Base-by-base conservation (phyloP, 2,888 invertebrate species). In the Smittia sp. region DNA sequence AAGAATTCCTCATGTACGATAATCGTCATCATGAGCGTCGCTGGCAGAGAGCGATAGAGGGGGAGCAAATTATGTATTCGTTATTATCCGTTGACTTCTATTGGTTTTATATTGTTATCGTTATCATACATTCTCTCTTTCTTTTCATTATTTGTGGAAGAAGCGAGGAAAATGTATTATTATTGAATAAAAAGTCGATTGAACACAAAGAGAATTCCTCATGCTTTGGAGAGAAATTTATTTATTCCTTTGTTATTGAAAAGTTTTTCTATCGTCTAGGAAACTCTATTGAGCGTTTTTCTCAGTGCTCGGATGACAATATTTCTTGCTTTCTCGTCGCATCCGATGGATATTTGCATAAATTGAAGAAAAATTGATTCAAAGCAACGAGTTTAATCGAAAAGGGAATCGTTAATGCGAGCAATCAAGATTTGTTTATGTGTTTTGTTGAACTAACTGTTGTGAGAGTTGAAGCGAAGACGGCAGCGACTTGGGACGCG, bases 21-120 rank as follows among this genome's bases (percentile, higher is more conserved):
- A 72, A 72, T 72, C 70, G 70, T 54, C 70, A 70, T 70, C 62
- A 39, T 72, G n/a, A 22, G 18, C 22, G 58, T 6, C 4, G 18
- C 22, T 58, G 11, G 15, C 58, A 13, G 9, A 20, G 22, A 2
- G 22, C 2, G 46, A 46, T 2, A 46, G 46, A 46, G 15, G 6
- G 20, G 22, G 52, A 32, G 46, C 24, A 15, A 72, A 72, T 72
- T 72, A 72, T 72, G 62, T 58, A 72, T 72, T 62, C 73, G 15
- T 39, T 65, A 73, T 73, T 73, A 73, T 73, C 62, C 39, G 73
- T 73, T 73, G 73, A 73, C 73, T 65, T 73, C 65, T 73, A 73
- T 73, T 65, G 73, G 54, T 73, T 73, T 73, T 73, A 73, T 73
- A 73, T 65, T 73, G 73, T 73, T 46, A 65, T 73, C 73, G 65